Percentiles rank a stretch among this genome's conserved stretches.
These are phyloP conservation scores for Erynnis tages DNA, from an alignment of 2,888 invertebrate species.

Conservation along the genomic window DNA sequence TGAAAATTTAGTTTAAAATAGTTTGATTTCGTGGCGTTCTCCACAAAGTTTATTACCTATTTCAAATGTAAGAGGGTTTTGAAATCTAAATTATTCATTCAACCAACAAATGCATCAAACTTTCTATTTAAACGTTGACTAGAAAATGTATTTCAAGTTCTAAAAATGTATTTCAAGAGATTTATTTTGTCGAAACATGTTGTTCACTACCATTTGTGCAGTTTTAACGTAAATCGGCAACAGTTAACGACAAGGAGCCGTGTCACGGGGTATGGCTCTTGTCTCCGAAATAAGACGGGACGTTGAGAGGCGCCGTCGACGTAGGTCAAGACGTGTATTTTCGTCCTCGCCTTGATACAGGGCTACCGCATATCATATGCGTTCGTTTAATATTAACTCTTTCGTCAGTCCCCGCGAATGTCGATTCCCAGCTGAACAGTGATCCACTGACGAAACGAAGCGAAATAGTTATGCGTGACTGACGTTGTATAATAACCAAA, in stretches of 20 bases:
- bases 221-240: conserved; percentile 9
- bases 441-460: conserved; percentile 30
- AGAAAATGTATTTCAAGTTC: no score
- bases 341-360: conserved; percentile 77
- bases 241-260: conserved; percentile 14
- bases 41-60: no score
- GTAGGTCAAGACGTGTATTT: conserved; percentile 76
- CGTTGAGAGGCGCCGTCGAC: conserved; percentile 52
- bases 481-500: conserved; percentile 27
- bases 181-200: no score
- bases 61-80: no score
- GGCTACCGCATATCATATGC: conserved; percentile 72
- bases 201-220: not conserved
- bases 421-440: conserved; percentile 35
- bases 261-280: conserved; percentile 30
- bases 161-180: no score
- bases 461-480: conserved; percentile 30
- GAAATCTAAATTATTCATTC: no score
- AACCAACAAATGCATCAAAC: no score
- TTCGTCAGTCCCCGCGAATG: conserved; percentile 60
- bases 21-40: no score
- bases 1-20: no score
- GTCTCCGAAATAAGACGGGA: conserved; percentile 59
- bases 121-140: no score
- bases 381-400: conserved; percentile 73